Evolutionary conservation across 2,113 vertebrate genomes (phyloP).

Genomic region (Microtus richardsoni): DNA sequence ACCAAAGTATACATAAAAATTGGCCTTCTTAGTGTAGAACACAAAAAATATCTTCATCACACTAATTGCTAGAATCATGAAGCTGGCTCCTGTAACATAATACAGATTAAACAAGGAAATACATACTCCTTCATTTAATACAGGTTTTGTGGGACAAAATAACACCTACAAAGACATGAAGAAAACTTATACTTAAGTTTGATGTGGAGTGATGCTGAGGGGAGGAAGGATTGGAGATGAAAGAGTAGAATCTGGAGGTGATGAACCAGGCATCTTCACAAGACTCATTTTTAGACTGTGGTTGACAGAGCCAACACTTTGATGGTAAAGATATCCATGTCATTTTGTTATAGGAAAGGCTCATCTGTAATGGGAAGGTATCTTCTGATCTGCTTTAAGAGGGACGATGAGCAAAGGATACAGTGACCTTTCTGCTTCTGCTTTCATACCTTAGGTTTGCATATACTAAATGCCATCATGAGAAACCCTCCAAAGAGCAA

Average conservation of each 20-base stretch:
- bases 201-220: not conserved
- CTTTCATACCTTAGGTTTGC: not conserved
- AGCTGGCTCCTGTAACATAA: not conserved
- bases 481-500: not conserved
- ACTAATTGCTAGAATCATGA: not conserved
- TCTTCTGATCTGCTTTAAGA: not conserved
- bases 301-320: too few relatives aligned
- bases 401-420: not conserved
- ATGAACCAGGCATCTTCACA: not conserved
- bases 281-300: not conserved
- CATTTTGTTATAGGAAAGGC: not conserved
- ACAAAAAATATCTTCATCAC: not conserved
- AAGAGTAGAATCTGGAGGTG: not conserved
- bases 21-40: not conserved
- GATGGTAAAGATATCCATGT: not conserved
- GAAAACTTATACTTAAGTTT: not conserved
- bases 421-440: not conserved
- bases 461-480: not conserved
- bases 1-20: not conserved
- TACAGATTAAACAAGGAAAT: not conserved
- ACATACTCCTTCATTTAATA: not conserved
- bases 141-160: not conserved
- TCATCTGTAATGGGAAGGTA: not conserved
- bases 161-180: not conserved
- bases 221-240: not conserved